Evolutionary conservation across 2,888 invertebrate species (phyloP).

Genomic region (Amphipoea oculea): DNA sequence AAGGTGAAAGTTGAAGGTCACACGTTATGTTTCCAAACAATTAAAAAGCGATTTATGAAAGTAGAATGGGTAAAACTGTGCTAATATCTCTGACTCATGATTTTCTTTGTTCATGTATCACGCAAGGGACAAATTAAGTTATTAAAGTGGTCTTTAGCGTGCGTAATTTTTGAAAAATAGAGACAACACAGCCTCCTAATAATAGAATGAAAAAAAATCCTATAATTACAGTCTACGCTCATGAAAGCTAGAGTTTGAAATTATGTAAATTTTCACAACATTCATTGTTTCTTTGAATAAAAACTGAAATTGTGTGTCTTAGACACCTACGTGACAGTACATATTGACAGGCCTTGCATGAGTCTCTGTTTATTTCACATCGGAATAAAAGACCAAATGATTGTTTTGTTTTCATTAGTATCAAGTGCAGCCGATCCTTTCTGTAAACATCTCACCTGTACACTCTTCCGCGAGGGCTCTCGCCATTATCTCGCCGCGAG

Average conservation of each 20-base stretch:
- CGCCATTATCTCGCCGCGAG: too few species aligned
- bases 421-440: neutral
- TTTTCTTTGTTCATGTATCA: constrained; percentile 21
- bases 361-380: neutral
- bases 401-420: neutral
- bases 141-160: neutral
- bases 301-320: neutral
- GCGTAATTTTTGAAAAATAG: neutral
- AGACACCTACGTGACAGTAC: neutral
- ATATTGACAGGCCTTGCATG: neutral
- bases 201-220: neutral
- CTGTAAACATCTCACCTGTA: too few species aligned
- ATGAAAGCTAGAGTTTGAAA: neutral
- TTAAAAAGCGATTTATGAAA: constrained; percentile 40
- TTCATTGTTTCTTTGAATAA: neutral
- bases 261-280: neutral
- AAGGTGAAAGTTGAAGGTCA: constrained; percentile 55
- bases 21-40: constrained; percentile 15
- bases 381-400: neutral
- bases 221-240: too few species aligned
- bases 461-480: too few species aligned
- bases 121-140: constrained; percentile 16
- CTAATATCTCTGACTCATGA: constrained; percentile 28
- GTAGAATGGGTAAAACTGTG: constrained; percentile 23
- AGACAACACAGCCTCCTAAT: neutral